Conservation (phyloP, 2,888 invertebrate genomes). For the Latheticus oryzae region DNA sequence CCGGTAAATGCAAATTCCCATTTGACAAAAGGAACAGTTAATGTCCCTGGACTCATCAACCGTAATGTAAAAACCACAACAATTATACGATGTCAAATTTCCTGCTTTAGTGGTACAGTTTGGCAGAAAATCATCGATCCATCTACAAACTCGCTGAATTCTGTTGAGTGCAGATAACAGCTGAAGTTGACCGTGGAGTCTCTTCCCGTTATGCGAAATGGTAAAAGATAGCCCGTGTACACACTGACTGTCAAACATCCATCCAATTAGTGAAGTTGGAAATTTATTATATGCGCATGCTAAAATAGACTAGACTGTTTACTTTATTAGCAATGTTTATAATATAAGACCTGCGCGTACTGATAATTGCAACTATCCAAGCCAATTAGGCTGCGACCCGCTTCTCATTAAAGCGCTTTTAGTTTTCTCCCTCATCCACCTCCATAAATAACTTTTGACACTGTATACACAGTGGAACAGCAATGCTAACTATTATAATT, state of each 20-base stretch:
- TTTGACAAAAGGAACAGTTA: slow-evolving; percentile 51
- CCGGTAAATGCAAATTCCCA: slow-evolving; percentile 63
- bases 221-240: slow-evolving; percentile 40
- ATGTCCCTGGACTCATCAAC: slow-evolving; percentile 16
- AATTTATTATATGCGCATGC: slow-evolving; percentile 62
- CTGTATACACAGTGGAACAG: slow-evolving; percentile 35
- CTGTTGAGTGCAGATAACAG: slow-evolving; percentile 35
- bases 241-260: slow-evolving; percentile 62
- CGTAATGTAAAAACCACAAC: slow-evolving; percentile 23
- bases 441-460: slow-evolving; percentile 43
- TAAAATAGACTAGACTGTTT: slow-evolving; percentile 61
- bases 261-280: slow-evolving; percentile 64
- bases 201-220: slow-evolving; percentile 20
- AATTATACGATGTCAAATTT: slow-evolving; percentile 19
- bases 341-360: slow-evolving; percentile 58
- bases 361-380: slow-evolving; percentile 61
- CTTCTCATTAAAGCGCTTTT: slow-evolving; percentile 55
- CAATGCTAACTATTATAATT: slow-evolving; percentile 35
- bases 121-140: slow-evolving; percentile 6
- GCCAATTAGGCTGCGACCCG: slow-evolving; percentile 59
- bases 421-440: slow-evolving; percentile 41
- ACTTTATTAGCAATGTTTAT: slow-evolving; percentile 62
- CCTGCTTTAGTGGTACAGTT: slow-evolving; percentile 3
- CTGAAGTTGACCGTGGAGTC: slow-evolving; percentile 31
- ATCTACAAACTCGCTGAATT: slow-evolving; percentile 3